Conservation (phyloP, 2,113 vertebrate genomes). For the Vimba vimba region DNA sequence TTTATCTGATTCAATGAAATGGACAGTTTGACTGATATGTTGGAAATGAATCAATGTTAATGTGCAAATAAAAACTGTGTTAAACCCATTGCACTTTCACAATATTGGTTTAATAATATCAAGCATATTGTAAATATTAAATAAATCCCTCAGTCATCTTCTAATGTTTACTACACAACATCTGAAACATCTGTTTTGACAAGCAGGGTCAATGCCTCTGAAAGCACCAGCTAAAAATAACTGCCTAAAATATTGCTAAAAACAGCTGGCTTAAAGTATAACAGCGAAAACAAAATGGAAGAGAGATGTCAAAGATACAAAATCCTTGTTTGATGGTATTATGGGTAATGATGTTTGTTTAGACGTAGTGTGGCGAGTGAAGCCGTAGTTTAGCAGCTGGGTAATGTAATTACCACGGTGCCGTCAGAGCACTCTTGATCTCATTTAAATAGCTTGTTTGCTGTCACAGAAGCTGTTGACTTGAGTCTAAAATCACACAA, state of each 20-base stretch:
- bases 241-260: not conserved
- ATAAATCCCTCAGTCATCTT: not conserved
- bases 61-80: not conserved
- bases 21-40: not conserved
- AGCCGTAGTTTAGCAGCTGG: constrained; percentile 31
- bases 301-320: constrained; percentile 4
- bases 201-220: not conserved
- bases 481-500: not conserved
- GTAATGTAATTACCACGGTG: constrained; percentile 32
- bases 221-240: constrained; percentile 5
- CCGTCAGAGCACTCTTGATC: constrained; percentile 39
- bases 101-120: not conserved
- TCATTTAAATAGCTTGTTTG: constrained; percentile 38
- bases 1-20: not conserved
- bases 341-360: constrained; percentile 45
- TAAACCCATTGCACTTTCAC: not conserved
- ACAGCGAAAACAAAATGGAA: not conserved
- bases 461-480: constrained; percentile 32
- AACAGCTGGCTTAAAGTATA: not conserved
- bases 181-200: not conserved
- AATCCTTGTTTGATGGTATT: constrained; percentile 26
- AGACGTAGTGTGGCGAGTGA: constrained; percentile 3
- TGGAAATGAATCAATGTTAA: not conserved
- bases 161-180: not conserved
- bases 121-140: not conserved